Percentiles rank a stretch among this genome's conserved stretches.
Conservation (phyloP, 2,113 vertebrate genomes). For the Eptesicus fuscus region DNA sequence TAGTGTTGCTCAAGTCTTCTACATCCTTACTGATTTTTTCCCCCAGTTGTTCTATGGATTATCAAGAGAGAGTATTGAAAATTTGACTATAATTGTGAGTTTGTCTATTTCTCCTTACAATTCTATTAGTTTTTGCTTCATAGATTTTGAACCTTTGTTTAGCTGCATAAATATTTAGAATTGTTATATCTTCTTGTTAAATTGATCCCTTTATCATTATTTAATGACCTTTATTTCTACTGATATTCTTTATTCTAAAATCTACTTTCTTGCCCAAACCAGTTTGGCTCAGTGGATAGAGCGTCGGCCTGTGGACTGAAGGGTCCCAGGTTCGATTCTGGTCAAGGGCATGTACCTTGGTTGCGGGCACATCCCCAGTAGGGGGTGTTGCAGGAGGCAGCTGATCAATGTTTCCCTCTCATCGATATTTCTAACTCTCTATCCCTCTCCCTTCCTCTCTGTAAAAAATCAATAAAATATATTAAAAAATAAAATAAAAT, state of each 20-base stretch:
- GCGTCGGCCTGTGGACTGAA: no score
- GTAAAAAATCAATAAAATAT: no score
- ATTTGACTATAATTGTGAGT: neutral
- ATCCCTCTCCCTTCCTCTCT: no score
- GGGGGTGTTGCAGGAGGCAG: no score
- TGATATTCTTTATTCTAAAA: constrained; percentile 26
- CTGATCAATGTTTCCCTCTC: no score
- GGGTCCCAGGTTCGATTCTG: no score
- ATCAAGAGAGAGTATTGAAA: neutral
- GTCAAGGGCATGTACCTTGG: no score
- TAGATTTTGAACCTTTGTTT: constrained; percentile 1
- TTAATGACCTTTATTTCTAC: neutral
- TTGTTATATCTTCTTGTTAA: neutral
- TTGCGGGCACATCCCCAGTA: no score
- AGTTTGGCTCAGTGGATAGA: no score
- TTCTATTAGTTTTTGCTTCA: neutral
- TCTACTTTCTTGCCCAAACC: neutral
- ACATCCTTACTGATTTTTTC: neutral
- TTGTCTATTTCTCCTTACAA: neutral
- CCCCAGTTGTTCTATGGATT: neutral
- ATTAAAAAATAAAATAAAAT: neutral
- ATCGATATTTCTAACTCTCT: no score
- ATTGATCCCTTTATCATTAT: neutral
- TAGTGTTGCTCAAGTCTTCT: neutral
- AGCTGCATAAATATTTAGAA: neutral